Conservation (phyloP, 2,797 vertebrate genomes). For the Chloroceryle inda region DNA sequence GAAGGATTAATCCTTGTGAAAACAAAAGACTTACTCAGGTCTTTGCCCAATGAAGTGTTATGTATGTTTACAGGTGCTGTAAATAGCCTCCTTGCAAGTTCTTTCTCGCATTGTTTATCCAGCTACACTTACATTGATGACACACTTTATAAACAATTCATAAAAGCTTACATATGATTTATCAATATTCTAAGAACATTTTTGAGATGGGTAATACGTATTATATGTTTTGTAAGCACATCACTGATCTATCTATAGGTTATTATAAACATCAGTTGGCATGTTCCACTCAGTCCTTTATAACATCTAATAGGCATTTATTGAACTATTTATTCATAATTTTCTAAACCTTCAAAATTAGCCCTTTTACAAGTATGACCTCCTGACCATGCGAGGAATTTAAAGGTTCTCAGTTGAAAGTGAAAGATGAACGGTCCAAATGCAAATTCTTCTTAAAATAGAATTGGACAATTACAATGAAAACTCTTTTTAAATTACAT, state of each 20-base stretch:
- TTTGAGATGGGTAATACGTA: not conserved
- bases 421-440: not conserved
- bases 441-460: not conserved
- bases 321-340: not conserved
- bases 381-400: not conserved
- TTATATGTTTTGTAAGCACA: not conserved
- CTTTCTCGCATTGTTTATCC: not conserved
- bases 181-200: not conserved
- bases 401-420: not conserved
- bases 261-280: not conserved
- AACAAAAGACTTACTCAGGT: not conserved
- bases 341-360: not conserved
- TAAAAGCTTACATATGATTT: not conserved
- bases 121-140: not conserved
- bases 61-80: not conserved
- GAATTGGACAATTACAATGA: not conserved
- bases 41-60: not conserved
- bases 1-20: conserved; percentile 1
- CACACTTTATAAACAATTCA: conserved; percentile 6
- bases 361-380: not conserved
- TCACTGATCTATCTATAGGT: not conserved
- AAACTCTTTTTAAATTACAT: not conserved
- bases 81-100: not conserved
- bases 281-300: not conserved
- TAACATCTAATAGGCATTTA: conserved; percentile 3